phyloP scores from a whole-genome alignment of 2,113 vertebrate species.

The Thryonomys swinderianus region DNA sequence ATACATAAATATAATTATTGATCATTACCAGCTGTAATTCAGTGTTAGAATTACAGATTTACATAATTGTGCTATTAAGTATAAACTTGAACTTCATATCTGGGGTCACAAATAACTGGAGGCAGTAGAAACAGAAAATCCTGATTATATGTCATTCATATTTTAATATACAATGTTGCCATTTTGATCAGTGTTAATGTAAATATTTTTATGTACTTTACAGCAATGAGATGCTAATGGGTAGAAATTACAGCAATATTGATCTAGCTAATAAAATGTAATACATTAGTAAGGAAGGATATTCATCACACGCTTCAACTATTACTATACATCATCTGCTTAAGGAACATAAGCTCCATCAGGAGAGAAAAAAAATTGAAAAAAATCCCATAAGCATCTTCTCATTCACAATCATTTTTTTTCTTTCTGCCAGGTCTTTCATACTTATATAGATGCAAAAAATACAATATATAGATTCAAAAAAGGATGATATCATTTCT shows the following conservation, averaged over 20 bases:
- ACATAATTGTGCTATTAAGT: constrained; percentile 91
- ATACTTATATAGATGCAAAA: no score
- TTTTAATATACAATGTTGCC: constrained; percentile 87
- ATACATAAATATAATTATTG: constrained; percentile 92
- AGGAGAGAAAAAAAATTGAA: constrained; percentile 66
- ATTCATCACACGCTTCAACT: constrained; percentile 84
- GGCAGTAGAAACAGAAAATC: constrained; percentile 88
- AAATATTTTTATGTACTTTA: constrained; percentile 89
- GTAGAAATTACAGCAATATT: constrained; percentile 88
- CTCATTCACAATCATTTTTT: constrained; percentile 57
- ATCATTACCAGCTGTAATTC: constrained; percentile 91
- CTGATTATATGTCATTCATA: constrained; percentile 90
- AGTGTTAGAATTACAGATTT: constrained; percentile 90
- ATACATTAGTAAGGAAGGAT: constrained; percentile 83
- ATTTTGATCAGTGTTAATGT: constrained; percentile 89
- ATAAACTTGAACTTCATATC: constrained; percentile 90
- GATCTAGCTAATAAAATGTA: constrained; percentile 90
- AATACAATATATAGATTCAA: no score
- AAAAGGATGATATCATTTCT: constrained; percentile 31
- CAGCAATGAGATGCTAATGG: constrained; percentile 87
- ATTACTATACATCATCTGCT: constrained; percentile 81
- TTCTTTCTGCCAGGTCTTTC: constrained; percentile 67
- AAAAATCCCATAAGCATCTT: constrained; percentile 57
- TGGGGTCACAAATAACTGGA: constrained; percentile 90
- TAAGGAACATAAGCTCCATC: constrained; percentile 79